Evolutionary conservation across 2,888 invertebrate genomes (phyloP), one percentile per base, ranked within the genome.

Genomic region (Tortrix viridana): DNA sequence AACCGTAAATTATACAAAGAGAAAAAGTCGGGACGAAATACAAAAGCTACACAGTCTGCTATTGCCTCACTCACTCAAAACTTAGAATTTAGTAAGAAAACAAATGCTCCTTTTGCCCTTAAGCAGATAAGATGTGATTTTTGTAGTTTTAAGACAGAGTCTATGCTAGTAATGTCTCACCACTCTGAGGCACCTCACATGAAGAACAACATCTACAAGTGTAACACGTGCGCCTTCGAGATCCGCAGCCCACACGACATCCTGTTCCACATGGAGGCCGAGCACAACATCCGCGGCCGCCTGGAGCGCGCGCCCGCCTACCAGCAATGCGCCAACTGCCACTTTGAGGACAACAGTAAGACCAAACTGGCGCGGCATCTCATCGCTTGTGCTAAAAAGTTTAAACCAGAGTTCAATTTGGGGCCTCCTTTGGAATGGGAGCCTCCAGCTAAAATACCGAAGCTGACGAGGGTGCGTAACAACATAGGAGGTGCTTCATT

Each of bases 261-360:
- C 72, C 91, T 97, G 37, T 97, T 96, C 82, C 98, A 99, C 82
- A 98, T 98, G 97, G 97, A 98, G 84, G 96, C 97, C 0, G 96
- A 97, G 79, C 98, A 99, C 84, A 96, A 96, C 71, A 95, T 96
- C 32, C 94, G 97, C 73, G 98, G 97, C n/a, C 94, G 97, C 66
- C 88, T 98, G 67, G 97, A 98, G 77, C 94, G 97, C 72, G 97
- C 97, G 7, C 96, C 97, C 55, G 96, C 97, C 12, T 97, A 97
- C 86, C 98, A 98, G 87, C 97, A 98, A 82, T 98, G 98, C 84
- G 96, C 97, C 14, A 97, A 97, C 81, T 99, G 98, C 90, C 97
- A 97, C 20, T 98, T 98, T 82, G 98, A 98, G 85, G 97, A 98
- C 77, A 98, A 98, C 80, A 97, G 97, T 71, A 98, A 98, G 90